Conservation (phyloP, 1,140 invertebrate species). For the Oppia nitens region DNA sequence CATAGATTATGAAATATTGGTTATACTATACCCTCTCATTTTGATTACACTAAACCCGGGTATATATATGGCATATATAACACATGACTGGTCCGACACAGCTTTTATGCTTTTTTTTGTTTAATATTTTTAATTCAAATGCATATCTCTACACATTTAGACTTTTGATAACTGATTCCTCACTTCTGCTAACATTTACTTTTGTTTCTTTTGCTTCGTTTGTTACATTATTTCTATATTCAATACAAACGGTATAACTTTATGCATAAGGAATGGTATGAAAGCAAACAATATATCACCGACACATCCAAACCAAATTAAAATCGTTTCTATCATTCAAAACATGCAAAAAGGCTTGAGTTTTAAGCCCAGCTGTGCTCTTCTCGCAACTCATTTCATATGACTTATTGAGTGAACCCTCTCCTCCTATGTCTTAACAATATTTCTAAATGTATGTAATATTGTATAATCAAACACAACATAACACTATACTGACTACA, state of each 20-base stretch:
- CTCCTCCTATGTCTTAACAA: neutral
- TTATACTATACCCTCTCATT: neutral
- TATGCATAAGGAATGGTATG: neutral
- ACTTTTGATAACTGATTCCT: neutral
- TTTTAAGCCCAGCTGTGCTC: neutral
- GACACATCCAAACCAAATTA: neutral
- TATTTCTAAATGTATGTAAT: too few species aligned
- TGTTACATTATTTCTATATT: too few species aligned
- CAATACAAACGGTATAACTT: too few species aligned
- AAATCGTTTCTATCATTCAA: conserved; percentile 3
- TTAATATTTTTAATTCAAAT: neutral
- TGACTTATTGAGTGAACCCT: neutral
- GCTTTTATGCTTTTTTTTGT: neutral
- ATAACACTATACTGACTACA: neutral
- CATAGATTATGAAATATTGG: neutral
- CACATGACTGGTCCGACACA: neutral
- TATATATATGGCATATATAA: neutral
- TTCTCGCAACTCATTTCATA: neutral
- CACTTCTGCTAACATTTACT: neutral
- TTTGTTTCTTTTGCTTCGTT: neutral
- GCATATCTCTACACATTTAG: neutral
- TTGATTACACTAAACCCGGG: neutral
- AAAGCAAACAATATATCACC: neutral
- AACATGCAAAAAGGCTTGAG: neutral
- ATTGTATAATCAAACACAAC: too few species aligned